Base-by-base conservation (phyloP, 53 echinoderm and acorn worm genomes). In the Apostichopus leukothele region DNA sequence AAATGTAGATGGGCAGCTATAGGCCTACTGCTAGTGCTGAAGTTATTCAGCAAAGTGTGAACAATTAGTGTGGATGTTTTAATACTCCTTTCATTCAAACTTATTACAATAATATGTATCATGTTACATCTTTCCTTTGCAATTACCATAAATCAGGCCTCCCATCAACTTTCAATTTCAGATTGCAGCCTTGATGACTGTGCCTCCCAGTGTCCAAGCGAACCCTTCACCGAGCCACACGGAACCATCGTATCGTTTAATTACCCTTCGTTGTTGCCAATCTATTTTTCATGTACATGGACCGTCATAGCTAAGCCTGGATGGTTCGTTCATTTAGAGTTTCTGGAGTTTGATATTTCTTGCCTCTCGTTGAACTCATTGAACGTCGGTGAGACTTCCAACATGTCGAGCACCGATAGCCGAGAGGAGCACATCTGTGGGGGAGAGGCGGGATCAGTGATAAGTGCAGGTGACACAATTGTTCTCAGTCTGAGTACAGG, bases 211-310 rank as follows among this genome's bases (percentile, higher is more conserved):
- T 85, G 85, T n/a, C 85, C 85, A 0, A 14, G 10, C 26, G 26
- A 85, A 13, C 85, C 85, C 10, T 85, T 66, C 50, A 85, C 66
- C 10, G 85, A 27, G 8, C 23, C 26, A 50, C 18, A 25, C 18
- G 85, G 85, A 1, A 27, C 50, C 18, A 85, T 85, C n/a, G 27
- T 63, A 25, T 67, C 85, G 10, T 67, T 13, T 50, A 85, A 85
- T 18, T 67, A 67, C 51, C 85, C 85, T 20, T 6, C 26, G 1
- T 22, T 85, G 57, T 50, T 85, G 50, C 85, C 85, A 27, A 60
- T 63, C 6, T 85, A 50, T 60, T 85, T 60, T 27, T 66, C 85
- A 21, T 85, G 85, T 26, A 50, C 27, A 66, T 85, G 85, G 85
- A 4, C 50, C 10, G 50, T 85, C 8, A 5, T 27, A 2, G 66